These are phyloP conservation scores for Bellardia pandia DNA, from an alignment of 2,888 invertebrate genomes.

Conservation along the genomic window DNA sequence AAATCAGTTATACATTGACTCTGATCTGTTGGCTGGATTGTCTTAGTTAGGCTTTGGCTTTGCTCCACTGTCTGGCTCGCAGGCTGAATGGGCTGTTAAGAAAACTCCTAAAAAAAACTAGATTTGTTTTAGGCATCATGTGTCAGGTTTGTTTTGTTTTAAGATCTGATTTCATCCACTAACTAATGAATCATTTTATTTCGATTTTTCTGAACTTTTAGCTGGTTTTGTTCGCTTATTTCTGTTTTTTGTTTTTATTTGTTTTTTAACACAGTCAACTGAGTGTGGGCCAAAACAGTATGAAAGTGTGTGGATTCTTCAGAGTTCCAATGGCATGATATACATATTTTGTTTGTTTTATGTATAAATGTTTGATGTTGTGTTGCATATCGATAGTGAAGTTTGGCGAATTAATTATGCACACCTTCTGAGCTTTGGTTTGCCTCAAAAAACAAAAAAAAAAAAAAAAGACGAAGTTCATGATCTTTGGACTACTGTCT, in stretches of 20 bases:
- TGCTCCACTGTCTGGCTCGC: conserved; percentile 47
- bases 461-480: conserved; percentile 76
- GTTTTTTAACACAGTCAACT: conserved; percentile 16
- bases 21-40: conserved; percentile 56
- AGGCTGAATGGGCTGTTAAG: conserved; percentile 33
- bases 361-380: conserved; percentile 72
- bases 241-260: neutral
- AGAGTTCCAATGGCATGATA: conserved; percentile 56
- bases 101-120: conserved; percentile 41
- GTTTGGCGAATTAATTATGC: conserved; percentile 83
- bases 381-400: conserved; percentile 68
- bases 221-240: conserved; percentile 20
- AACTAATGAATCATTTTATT: conserved; percentile 82
- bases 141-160: conserved; percentile 76
- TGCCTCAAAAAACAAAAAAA: conserved; percentile 56
- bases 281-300: conserved; percentile 59
- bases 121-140: conserved; percentile 69
- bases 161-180: conserved; percentile 80
- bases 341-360: conserved; percentile 33
- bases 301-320: conserved; percentile 44
- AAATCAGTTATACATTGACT: conserved; percentile 77
- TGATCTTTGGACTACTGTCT: conserved; percentile 84
- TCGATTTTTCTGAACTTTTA: conserved; percentile 64
- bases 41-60: conserved; percentile 74
- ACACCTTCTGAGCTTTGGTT: conserved; percentile 78